Conservation (phyloP, 2,888 invertebrate species). For the Aquatica leii region DNA sequence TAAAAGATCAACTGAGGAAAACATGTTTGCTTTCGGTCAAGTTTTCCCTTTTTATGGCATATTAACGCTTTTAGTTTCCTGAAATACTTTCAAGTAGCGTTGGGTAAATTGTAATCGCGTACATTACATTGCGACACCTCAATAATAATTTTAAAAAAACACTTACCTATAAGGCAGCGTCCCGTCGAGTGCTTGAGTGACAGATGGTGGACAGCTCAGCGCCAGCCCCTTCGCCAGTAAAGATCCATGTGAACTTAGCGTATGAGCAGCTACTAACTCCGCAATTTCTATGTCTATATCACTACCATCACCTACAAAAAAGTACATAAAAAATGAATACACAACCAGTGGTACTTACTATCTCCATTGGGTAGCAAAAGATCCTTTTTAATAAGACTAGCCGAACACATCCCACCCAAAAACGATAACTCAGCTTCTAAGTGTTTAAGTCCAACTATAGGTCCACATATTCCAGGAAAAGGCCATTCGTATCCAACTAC, state of each 20-base stretch:
- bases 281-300: slow-evolving; percentile 76
- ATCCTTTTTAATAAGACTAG: slow-evolving; percentile 86
- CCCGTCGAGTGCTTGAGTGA: slow-evolving; percentile 91
- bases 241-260: slow-evolving; percentile 68
- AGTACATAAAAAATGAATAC: not conserved
- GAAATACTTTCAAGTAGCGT: too few relatives aligned
- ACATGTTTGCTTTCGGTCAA: too few relatives aligned
- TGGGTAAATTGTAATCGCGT: too few relatives aligned
- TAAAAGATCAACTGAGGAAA: too few relatives aligned
- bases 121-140: too few relatives aligned
- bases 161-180: slow-evolving; percentile 83
- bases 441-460: slow-evolving; percentile 68
- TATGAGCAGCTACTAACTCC: slow-evolving; percentile 73
- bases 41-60: too few relatives aligned
- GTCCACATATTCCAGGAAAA: slow-evolving; percentile 56
- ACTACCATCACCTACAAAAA: slow-evolving; percentile 65
- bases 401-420: slow-evolving; percentile 90
- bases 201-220: slow-evolving; percentile 83
- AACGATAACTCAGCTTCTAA: slow-evolving; percentile 91
- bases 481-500: slow-evolving; percentile 86
- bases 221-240: slow-evolving; percentile 91
- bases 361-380: slow-evolving; percentile 70
- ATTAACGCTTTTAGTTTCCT: too few relatives aligned
- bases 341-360: slow-evolving; percentile 1
- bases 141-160: too few relatives aligned